Base-by-base conservation (phyloP, 2,113 vertebrate species). In the Sebastes fasciatus region DNA sequence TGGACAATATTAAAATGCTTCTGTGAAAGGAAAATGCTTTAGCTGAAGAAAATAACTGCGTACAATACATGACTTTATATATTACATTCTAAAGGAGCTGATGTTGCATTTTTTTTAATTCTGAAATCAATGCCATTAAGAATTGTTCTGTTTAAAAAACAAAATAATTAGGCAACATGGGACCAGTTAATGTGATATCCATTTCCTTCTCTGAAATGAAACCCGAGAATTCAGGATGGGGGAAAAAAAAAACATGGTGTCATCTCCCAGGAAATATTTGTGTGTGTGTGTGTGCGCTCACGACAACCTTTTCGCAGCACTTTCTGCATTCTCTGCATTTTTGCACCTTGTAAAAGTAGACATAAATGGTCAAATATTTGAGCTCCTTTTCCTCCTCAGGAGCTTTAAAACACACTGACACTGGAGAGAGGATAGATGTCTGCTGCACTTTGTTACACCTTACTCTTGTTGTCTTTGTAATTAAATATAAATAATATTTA, bases 311-410 rank as follows among this genome's bases (percentile, higher is more conserved):
- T 49, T 16, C 48, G 5, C 8, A 26, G 51, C 52, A 60, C 60
- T 72, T 55, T 42, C 45, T 64, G 64, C 80, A 75, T 82, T 79
- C 66, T 58, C 68, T 21, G 40, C 55, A 81, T 86, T 68, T 73
- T 77, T 83, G 19, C 58, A 21, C 51, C 52, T 63, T 71, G 48
- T 70, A 57, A 21, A 68, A 63, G 10, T 60, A 8, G 45, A 77
- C 21, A 72, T 42, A 86, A 67, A 74, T 82, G 60, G 74, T 84
- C 26, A 84, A 79, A 75, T 54, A 52, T 67, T 48, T 61, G 7
- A 10, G 55, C 5, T 12, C 52, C 60, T 85, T 34, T 34, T 34
- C 34, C 34, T 34, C 43, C 11, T 23, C 51, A 55, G 26, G 11
- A 74, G 19, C 4, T n/a, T 74, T 51, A 13, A 42, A 74, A 54